Evolutionary conservation across 2,888 invertebrate genomes (phyloP).

Genomic region (Drosophila lutescens): DNA sequence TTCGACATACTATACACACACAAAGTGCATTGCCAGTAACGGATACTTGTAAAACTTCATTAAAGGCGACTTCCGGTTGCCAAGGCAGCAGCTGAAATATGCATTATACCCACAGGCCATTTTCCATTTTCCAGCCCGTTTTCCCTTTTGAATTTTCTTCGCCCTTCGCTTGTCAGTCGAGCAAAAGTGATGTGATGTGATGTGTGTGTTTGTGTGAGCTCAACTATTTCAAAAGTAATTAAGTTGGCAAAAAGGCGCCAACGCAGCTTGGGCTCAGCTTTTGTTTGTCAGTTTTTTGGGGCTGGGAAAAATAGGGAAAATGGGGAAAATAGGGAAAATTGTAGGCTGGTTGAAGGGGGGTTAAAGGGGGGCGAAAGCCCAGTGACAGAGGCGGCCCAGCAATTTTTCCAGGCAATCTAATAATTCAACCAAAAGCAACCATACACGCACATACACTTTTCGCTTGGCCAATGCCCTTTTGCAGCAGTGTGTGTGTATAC

Average conservation of each 20-base stretch:
- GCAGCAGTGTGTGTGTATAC: constrained; percentile 2
- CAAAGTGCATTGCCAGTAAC: constrained; percentile 12
- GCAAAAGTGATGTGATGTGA: constrained; percentile 8
- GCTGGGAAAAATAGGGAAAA: constrained; percentile 6
- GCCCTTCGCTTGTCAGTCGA: constrained; percentile 14
- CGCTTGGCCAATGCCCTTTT: constrained; percentile 23
- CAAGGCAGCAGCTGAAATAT: constrained; percentile 32
- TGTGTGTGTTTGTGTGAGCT: constrained; percentile 44
- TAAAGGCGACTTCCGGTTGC: constrained; percentile 45
- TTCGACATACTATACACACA: not conserved
- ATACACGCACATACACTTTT: constrained; percentile 3
- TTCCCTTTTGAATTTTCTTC: constrained; percentile 20
- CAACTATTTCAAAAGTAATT: constrained; percentile 77
- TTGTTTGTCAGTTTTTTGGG: constrained; percentile 33
- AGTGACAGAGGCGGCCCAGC: constrained; percentile 12
- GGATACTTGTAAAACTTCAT: constrained; percentile 42
- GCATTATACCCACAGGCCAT: constrained; percentile 13
- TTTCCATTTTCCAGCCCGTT: not conserved
- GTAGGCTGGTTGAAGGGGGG: not conserved
- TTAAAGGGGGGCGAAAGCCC: not conserved
- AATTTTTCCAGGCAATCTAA: constrained; percentile 73
- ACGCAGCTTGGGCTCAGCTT: constrained; percentile 37
- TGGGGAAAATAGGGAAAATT: not conserved
- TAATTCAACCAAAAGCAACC: constrained; percentile 58
- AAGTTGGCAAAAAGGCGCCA: constrained; percentile 70